Evolutionary conservation across 2,888 invertebrate genomes (phyloP).

Genomic region (Dynastes tityus): DNA sequence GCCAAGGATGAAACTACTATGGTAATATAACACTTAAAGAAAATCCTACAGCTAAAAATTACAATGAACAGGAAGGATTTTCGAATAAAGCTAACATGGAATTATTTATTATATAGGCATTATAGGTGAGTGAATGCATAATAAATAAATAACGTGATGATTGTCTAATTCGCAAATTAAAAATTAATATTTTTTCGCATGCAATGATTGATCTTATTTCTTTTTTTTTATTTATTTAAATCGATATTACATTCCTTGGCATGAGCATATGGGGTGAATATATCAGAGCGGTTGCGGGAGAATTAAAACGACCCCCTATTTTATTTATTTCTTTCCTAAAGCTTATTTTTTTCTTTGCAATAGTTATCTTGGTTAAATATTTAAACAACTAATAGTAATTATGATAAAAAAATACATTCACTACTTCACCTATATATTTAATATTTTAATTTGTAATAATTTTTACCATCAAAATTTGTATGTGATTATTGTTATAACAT

Average conservation of each 20-base stretch:
- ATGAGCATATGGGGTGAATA: background rate
- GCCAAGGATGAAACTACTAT: background rate
- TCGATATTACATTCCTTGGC: background rate
- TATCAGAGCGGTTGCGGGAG: background rate
- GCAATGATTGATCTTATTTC: background rate
- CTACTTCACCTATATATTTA: background rate
- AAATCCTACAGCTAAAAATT: background rate
- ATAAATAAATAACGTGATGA: background rate
- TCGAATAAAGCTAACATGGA: constrained; percentile 28
- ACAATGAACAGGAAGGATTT: constrained; percentile 35
- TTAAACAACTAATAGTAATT: too few species aligned
- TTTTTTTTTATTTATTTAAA: constrained; percentile 4
- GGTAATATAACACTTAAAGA: constrained; percentile 12
- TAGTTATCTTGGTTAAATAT: too few species aligned
- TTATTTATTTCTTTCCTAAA: background rate
- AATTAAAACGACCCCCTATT: background rate
- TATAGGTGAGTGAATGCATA: constrained; percentile 22
- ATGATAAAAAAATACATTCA: too few species aligned
- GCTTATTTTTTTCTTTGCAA: too few species aligned
- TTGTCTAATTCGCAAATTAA: background rate
- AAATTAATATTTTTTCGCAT: background rate
- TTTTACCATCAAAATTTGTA: background rate
- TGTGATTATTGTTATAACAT: background rate
- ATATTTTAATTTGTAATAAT: too few species aligned
- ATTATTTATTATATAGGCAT: constrained; percentile 42